These are phyloP conservation scores for Phoronis australis DNA, from an alignment of 2,888 invertebrate genomes.

Conservation along the genomic window DNA sequence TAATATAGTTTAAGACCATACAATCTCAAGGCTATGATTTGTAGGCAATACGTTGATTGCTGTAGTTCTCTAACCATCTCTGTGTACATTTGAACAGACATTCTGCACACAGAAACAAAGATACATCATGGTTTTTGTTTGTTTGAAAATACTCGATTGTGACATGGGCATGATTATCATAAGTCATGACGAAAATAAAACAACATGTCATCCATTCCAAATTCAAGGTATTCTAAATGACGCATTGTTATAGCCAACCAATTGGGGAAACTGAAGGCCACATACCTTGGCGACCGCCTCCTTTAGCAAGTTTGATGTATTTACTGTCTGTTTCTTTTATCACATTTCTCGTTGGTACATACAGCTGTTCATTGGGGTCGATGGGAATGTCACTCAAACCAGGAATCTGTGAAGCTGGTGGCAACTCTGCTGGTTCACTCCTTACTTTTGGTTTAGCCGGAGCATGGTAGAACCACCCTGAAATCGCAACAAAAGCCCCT, in stretches of 20 bases:
- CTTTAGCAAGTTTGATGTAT: constrained; percentile 45
- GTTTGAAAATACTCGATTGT: no score
- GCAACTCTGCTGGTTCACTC: constrained; percentile 25
- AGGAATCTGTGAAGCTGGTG: constrained; percentile 45
- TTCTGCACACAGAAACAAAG: no score
- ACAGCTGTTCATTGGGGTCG: constrained; percentile 14
- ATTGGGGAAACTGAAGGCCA: not conserved
- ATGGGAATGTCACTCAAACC: constrained; percentile 29
- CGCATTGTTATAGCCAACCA: not conserved
- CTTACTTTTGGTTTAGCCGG: constrained; percentile 26
- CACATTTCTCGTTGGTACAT: constrained; percentile 5
- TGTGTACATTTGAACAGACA: no score
- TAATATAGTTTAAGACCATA: no score
- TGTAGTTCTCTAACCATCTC: no score
- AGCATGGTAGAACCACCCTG: constrained; percentile 51
- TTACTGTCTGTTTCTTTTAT: constrained; percentile 39
- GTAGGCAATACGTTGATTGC: no score
- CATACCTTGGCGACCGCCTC: constrained; percentile 44
- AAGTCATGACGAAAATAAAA: no score
- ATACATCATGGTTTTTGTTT: no score
- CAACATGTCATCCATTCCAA: no score
- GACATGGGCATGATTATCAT: no score
- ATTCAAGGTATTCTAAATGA: not conserved
- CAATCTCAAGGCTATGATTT: no score
- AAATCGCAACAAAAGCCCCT: no score